These are phyloP conservation scores for Ecdyonurus torrentis DNA, from an alignment of 2,888 invertebrate genomes.

Conservation along the genomic window DNA sequence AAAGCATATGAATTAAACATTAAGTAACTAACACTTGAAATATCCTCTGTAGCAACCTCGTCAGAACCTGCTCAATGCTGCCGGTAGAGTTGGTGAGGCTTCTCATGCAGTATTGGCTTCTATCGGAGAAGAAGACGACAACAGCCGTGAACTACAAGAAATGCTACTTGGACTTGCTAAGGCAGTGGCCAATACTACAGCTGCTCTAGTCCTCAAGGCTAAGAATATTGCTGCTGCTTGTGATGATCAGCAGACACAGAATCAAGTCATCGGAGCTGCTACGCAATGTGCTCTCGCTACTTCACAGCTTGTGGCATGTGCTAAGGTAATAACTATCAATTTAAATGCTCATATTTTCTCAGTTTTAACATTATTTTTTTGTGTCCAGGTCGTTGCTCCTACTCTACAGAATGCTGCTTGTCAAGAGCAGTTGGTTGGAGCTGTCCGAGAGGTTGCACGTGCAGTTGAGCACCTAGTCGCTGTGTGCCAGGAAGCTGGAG, in stretches of 20 bases:
- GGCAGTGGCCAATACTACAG: conserved; percentile 95
- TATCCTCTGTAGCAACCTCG: conserved; percentile 49
- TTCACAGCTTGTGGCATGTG: conserved; percentile 92
- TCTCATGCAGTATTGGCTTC: conserved; percentile 85
- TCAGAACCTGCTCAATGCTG: conserved; percentile 85
- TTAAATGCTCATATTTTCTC: background rate
- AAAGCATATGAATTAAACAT: background rate
- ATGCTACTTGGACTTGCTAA: conserved; percentile 87
- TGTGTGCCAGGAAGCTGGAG: conserved; percentile 57
- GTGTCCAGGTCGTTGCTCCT: conserved; percentile 55
- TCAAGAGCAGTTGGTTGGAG: conserved; percentile 80
- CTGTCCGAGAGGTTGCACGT: conserved; percentile 80
- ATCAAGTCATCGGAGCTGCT: conserved; percentile 84
- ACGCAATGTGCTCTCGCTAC: conserved; percentile 95
- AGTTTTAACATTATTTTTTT: conserved; percentile 3
- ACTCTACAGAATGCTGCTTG: conserved; percentile 66
- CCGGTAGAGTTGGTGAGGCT: conserved; percentile 91
- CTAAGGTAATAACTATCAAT: conserved; percentile 44
- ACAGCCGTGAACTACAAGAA: conserved; percentile 72
- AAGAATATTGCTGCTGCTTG: conserved; percentile 85
- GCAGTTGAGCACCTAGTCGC: conserved; percentile 80
- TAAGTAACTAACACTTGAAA: no score
- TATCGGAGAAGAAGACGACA: conserved; percentile 80
- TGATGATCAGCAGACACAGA: conserved; percentile 65
- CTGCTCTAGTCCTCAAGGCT: conserved; percentile 86